These are phyloP conservation scores for Dolichoris vasculosae DNA, from an alignment of 1,140 invertebrate species.

Conservation along the genomic window DNA sequence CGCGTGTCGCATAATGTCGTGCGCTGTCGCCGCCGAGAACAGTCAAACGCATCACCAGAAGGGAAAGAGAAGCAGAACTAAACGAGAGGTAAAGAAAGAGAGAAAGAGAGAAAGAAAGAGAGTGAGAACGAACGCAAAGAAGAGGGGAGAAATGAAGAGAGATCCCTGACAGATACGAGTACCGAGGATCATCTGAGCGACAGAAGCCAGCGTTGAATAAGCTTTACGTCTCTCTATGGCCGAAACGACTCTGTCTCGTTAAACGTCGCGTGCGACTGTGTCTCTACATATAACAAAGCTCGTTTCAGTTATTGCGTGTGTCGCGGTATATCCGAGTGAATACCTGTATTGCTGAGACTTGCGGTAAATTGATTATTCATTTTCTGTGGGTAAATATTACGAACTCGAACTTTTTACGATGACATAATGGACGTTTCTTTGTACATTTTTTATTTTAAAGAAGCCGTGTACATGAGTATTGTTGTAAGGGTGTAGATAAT, in stretches of 20 bases:
- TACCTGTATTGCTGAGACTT: neutral
- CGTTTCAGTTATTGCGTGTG: conserved; percentile 40
- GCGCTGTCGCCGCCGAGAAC: neutral
- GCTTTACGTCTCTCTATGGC: conserved; percentile 31
- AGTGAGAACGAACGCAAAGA: neutral
- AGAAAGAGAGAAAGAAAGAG: neutral
- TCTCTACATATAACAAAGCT: conserved; percentile 22
- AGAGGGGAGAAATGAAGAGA: neutral
- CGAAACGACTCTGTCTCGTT: conserved; percentile 45
- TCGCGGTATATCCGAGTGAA: neutral
- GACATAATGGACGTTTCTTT: neutral
- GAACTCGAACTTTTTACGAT: neutral
- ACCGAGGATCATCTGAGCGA: neutral
- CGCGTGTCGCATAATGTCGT: conserved; percentile 19
- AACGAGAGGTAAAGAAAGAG: neutral
- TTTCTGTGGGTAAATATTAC: neutral
- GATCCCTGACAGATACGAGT: conserved; percentile 13
- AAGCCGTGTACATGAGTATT: neutral
- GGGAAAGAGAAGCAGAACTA: neutral
- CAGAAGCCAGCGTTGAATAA: conserved; percentile 4
- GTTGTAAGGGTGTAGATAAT: too few species aligned
- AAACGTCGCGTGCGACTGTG: conserved; percentile 24
- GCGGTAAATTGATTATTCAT: conserved; percentile 40
- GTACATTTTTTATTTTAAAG: neutral
- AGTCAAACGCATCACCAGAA: neutral